Evolutionary conservation across 1,140 invertebrate genomes (phyloP).

Genomic region (Lepidurus apus): DNA sequence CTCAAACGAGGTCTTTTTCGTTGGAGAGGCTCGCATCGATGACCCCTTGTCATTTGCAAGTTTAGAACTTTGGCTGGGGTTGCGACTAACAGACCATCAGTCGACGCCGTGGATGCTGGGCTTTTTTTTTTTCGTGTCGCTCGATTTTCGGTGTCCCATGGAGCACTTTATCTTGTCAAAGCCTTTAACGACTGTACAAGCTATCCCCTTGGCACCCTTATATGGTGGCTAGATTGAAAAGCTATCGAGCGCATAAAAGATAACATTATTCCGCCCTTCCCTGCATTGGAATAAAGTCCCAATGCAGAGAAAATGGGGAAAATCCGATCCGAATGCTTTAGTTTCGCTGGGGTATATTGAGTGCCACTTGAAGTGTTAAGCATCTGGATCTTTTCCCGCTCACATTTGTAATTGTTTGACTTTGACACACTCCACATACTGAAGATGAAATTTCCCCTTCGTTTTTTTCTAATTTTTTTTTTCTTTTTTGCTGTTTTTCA

Average conservation of each 20-base stretch:
- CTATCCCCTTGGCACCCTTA: slow-evolving; percentile 14
- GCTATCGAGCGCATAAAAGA: slow-evolving; percentile 18
- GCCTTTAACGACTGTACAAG: slow-evolving; percentile 13
- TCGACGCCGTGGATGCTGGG: background rate
- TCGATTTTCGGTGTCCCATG: background rate
- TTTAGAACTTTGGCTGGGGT: background rate
- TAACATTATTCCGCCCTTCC: slow-evolving; percentile 1
- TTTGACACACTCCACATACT: background rate
- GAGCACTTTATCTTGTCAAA: slow-evolving; percentile 8
- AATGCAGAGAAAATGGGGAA: background rate
- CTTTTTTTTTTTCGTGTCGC: background rate
- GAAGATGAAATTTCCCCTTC: too few relatives aligned
- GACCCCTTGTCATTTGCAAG: slow-evolving; percentile 16
- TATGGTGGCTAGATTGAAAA: slow-evolving; percentile 19
- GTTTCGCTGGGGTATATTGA: background rate
- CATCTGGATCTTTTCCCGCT: background rate
- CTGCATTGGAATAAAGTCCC: background rate
- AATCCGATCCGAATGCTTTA: background rate
- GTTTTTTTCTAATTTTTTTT: background rate
- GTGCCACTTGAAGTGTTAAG: background rate
- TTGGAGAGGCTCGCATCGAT: background rate
- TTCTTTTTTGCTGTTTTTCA: slow-evolving; percentile 46
- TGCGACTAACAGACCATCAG: background rate
- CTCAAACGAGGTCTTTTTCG: background rate
- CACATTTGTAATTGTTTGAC: background rate